Base-by-base conservation (phyloP, 2,888 invertebrate genomes). In the Eupithecia tripunctaria region DNA sequence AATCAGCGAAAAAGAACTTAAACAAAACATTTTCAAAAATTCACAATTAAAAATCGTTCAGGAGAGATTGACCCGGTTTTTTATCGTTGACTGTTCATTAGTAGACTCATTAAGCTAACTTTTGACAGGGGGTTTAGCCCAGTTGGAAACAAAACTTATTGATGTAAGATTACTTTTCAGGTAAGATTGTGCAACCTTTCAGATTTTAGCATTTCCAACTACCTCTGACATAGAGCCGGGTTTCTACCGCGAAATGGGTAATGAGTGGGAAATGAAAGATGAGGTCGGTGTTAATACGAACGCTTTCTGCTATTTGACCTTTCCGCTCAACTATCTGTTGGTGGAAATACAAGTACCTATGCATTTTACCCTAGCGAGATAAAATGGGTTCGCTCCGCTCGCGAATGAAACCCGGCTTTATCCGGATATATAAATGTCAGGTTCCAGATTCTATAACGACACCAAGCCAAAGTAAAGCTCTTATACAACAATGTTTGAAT, bases 401-500 rank as follows among this genome's bases (percentile, higher is more conserved):
- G 36, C 36, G 8, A 10, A 8, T 7, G 36, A 36, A 36, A 36
- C 36, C 36, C 8, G 36, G 0, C 36, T 36, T 36, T 36, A 51
- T 21, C 21, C 21, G 10, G 21, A 47, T n/a, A n/a, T 47, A 15
- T n/a, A 21, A 21, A 51, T 12, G 51, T 21, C 60, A 62, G 32
- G 29, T 32, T 10, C 10, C 1, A 62, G 62, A 62, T 62, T 62
- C 15, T 12, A 25, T 14, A 21, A 14, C 21, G 25, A 25, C n/a
- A 36, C n/a, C 38, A 64, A 36, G 25, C 25, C 36, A n/a, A 36
- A 27, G 21, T 21, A 41, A 64, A 38, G 25, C 7, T 25, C 21
- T 41, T 6, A 25, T 41, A 38, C 63, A 60, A 60, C 43, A 29
- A 36, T 62, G 51, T 69, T 68, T 73, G 43, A 51, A 69, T 67